Evolutionary conservation across 2,797 vertebrate species (phyloP).

Genomic region (Arrhamphus sclerolepis): DNA sequence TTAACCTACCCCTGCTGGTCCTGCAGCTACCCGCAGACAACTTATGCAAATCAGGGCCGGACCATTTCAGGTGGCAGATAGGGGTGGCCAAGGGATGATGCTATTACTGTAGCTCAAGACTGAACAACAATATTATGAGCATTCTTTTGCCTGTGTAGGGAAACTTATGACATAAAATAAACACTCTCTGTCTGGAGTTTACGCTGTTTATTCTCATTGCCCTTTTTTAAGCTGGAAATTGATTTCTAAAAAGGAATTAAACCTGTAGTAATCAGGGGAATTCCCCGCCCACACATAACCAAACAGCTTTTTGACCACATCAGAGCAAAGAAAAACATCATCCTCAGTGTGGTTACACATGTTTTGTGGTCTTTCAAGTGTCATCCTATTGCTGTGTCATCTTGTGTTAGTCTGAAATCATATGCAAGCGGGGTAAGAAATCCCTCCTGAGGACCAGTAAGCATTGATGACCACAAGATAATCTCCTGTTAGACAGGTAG

Average conservation of each 20-base stretch:
- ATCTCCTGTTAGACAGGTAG: conserved; percentile 64
- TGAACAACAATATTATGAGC: conserved; percentile 1
- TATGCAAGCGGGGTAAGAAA: conserved; percentile 17
- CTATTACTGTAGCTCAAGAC: conserved; percentile 21
- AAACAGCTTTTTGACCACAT: conserved; percentile 38
- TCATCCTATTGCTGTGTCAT: background rate
- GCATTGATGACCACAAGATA: conserved; percentile 51
- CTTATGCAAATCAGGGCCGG: conserved; percentile 94
- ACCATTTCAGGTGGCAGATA: conserved; percentile 82
- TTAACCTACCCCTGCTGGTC: conserved; percentile 81
- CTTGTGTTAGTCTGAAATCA: conserved; percentile 25
- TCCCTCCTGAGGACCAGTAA: conserved; percentile 27
- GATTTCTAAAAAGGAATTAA: background rate
- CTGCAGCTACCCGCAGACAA: conserved; percentile 88
- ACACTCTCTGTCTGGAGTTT: background rate
- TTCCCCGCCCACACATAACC: conserved; percentile 32
- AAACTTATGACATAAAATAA: background rate
- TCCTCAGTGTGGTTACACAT: background rate
- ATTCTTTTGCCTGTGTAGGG: background rate
- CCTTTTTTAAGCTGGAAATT: conserved; percentile 3
- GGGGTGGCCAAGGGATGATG: conserved; percentile 58
- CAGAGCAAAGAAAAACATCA: conserved; percentile 5
- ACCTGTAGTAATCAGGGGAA: conserved; percentile 38
- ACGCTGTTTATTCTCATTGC: background rate
- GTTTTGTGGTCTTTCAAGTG: conserved; percentile 1